phyloP scores from a whole-genome alignment of 2,888 invertebrate species.

The Rhingia rostrata region DNA sequence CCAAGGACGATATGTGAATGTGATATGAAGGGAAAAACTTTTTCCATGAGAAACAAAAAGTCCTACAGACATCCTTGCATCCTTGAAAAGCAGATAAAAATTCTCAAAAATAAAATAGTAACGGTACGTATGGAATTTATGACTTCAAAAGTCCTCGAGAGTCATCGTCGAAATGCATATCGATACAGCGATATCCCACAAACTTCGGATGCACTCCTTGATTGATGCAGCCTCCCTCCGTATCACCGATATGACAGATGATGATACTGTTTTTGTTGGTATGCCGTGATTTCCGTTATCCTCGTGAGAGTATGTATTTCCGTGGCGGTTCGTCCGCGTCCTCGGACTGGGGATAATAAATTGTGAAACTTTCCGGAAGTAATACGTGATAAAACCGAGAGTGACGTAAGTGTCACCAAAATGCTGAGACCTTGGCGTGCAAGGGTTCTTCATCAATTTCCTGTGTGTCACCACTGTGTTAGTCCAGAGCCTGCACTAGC shows the following conservation, averaged over 20 bases:
- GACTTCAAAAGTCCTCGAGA: constrained; percentile 47
- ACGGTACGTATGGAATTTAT: constrained; percentile 42
- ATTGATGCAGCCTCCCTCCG: constrained; percentile 53
- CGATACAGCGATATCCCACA: constrained; percentile 42
- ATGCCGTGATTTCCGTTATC: constrained; percentile 57
- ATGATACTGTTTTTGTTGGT: constrained; percentile 25
- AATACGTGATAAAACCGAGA: constrained; percentile 67
- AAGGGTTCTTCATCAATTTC: constrained; percentile 55
- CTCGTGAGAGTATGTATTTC: constrained; percentile 48
- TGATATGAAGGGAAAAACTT: not conserved
- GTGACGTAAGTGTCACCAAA: constrained; percentile 18
- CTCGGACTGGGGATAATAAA: constrained; percentile 38
- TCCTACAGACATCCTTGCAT: constrained; percentile 12
- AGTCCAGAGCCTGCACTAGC: constrained; percentile 2
- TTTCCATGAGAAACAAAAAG: not conserved
- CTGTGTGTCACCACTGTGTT: constrained; percentile 20
- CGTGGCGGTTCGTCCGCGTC: not conserved
- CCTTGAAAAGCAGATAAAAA: constrained; percentile 43
- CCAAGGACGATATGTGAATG: no score
- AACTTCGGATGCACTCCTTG: constrained; percentile 62
- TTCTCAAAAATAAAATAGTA: not conserved
- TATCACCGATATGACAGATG: constrained; percentile 33
- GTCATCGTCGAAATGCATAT: constrained; percentile 57
- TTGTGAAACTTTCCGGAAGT: constrained; percentile 69
- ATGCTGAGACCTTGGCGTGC: constrained; percentile 10